phyloP scores from a whole-genome alignment of 1,140 invertebrate species.

The Pissodes strobi region DNA sequence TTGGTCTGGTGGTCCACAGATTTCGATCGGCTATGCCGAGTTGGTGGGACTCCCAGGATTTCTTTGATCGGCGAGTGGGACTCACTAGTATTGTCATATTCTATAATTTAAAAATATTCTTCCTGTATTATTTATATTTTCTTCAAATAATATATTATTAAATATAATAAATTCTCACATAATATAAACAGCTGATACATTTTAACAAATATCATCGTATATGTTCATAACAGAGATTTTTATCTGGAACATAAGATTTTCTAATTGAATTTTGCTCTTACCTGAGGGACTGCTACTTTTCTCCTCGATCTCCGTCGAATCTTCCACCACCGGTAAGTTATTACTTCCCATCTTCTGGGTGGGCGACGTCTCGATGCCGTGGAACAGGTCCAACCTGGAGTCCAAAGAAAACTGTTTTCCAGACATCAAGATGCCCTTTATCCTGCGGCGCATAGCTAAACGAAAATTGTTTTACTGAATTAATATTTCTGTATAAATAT shows the following conservation, averaged over 20 bases:
- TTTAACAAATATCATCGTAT: too few species aligned
- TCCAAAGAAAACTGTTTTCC: slow-evolving; percentile 90
- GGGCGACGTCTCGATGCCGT: slow-evolving; percentile 61
- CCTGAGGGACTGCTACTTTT: slow-evolving; percentile 39
- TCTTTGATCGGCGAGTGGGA: slow-evolving; percentile 26
- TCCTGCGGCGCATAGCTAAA: slow-evolving; percentile 76
- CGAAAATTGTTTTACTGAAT: too few species aligned
- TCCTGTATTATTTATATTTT: too few species aligned
- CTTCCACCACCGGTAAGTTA: slow-evolving; percentile 63
- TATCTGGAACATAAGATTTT: background rate
- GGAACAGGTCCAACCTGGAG: slow-evolving; percentile 88
- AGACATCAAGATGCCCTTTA: slow-evolving; percentile 83
- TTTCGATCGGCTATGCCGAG: slow-evolving; percentile 41
- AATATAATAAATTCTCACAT: too few species aligned
- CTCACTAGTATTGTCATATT: slow-evolving; percentile 22
- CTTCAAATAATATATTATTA: slow-evolving; percentile 2
- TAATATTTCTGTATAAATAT: background rate
- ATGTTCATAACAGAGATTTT: too few species aligned
- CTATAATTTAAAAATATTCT: slow-evolving; percentile 2
- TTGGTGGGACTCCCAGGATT: slow-evolving; percentile 30
- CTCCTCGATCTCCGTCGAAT: slow-evolving; percentile 52
- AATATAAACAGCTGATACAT: background rate
- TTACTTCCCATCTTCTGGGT: slow-evolving; percentile 52
- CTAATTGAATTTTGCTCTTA: slow-evolving; percentile 13
- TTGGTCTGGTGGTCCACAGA: slow-evolving; percentile 49